Conservation (phyloP, 2,113 vertebrate genomes). For the Syrrhaptes paradoxus region DNA sequence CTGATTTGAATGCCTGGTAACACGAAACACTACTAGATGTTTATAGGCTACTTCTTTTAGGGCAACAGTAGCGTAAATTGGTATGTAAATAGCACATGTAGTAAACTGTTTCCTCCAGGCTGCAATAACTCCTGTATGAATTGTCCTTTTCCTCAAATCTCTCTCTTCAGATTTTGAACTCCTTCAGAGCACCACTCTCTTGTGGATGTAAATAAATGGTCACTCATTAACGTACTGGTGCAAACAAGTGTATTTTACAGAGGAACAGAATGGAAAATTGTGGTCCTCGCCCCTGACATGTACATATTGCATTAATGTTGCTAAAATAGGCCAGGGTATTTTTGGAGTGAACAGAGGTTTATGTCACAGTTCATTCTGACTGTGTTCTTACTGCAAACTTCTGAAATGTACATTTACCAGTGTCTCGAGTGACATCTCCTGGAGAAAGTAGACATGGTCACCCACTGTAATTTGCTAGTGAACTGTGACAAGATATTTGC, state of each 20-base stretch:
- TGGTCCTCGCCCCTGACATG: neutral
- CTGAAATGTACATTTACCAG: neutral
- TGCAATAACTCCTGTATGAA: neutral
- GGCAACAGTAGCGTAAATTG: neutral
- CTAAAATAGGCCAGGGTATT: slow-evolving; percentile 16
- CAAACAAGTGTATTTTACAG: neutral
- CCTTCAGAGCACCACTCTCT: neutral
- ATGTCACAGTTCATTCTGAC: neutral
- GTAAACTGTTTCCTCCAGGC: neutral
- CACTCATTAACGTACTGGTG: neutral
- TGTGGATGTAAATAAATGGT: slow-evolving; percentile 2
- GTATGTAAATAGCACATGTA: neutral
- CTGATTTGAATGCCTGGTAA: neutral
- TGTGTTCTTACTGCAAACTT: neutral
- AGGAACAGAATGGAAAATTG: neutral
- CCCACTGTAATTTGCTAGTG: neutral
- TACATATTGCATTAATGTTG: neutral
- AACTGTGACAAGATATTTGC: neutral
- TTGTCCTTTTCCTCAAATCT: neutral
- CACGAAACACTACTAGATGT: neutral
- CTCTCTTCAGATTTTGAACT: neutral
- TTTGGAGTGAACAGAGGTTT: slow-evolving; percentile 9
- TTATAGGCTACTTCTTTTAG: neutral
- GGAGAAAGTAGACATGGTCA: slow-evolving; percentile 35
- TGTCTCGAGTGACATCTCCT: slow-evolving; percentile 61